These are phyloP conservation scores for Nycticebus coucang DNA, from an alignment of 2,113 vertebrate species.

Conservation along the genomic window DNA sequence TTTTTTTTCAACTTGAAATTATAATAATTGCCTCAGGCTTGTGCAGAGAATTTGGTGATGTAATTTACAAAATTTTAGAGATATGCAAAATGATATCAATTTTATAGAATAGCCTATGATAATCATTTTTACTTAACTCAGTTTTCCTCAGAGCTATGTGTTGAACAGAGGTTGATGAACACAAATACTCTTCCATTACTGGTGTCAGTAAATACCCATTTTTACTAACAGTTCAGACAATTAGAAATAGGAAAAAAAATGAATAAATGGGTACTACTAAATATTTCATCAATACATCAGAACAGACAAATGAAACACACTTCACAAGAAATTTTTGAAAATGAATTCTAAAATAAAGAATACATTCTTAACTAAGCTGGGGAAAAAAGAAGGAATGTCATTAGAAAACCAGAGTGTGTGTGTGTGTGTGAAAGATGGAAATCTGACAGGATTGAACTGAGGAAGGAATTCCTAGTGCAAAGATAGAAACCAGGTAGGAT, in stretches of 20 bases:
- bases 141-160: background rate
- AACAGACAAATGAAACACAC: background rate
- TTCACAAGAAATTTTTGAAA: background rate
- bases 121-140: background rate
- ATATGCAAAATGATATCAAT: background rate
- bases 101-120: background rate
- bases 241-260: background rate
- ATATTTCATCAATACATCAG: background rate
- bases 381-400: background rate
- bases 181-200: background rate
- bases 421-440: background rate
- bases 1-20: conserved; percentile 24
- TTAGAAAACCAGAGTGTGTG: background rate
- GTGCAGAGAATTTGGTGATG: background rate
- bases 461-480: background rate
- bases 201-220: background rate
- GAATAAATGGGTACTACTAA: background rate
- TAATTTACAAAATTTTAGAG: background rate
- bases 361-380: background rate
- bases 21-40: background rate
- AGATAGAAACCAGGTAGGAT: background rate
- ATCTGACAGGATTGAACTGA: background rate
- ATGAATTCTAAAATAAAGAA: conserved; percentile 14
- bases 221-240: background rate
- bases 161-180: background rate